A percentile compares a stretch with the other conserved stretches of the same genome.
Evolutionary conservation across 2,113 vertebrate species (phyloP).

Genomic region (Podiceps cristatus): DNA sequence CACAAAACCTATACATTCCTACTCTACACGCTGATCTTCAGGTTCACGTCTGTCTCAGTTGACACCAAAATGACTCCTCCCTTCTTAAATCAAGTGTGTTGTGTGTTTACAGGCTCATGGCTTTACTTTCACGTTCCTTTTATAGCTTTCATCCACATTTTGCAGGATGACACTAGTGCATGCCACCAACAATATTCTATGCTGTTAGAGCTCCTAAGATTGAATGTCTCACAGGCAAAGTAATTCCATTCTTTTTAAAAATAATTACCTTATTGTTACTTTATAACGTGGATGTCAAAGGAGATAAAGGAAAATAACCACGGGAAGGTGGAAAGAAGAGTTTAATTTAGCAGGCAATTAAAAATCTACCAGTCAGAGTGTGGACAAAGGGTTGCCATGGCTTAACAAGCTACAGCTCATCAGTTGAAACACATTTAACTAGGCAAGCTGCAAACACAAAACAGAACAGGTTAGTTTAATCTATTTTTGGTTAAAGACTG

Average conservation of each 20-base stretch:
- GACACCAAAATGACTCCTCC: neutral
- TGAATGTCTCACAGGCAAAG: neutral
- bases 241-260: neutral
- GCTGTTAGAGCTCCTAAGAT: neutral
- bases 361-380: neutral
- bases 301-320: conserved; percentile 3
- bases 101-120: neutral
- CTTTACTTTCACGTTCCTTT: neutral
- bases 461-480: neutral
- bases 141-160: neutral
- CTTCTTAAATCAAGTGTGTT: neutral
- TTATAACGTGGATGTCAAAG: neutral
- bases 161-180: neutral
- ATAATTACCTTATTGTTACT: neutral
- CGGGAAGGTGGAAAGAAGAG: neutral
- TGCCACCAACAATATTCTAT: neutral
- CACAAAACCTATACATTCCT: neutral
- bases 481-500: neutral
- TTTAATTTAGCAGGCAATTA: conserved; percentile 12
- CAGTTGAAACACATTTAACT: neutral
- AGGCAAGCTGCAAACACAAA: neutral
- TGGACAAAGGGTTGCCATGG: neutral
- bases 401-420: neutral
- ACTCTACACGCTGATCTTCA: neutral
- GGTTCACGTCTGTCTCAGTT: neutral